A percentile compares a stretch with the other conserved stretches of the same genome.
phyloP scores from a whole-genome alignment of 2,113 vertebrate species.

The Diglossa brunneiventris region DNA sequence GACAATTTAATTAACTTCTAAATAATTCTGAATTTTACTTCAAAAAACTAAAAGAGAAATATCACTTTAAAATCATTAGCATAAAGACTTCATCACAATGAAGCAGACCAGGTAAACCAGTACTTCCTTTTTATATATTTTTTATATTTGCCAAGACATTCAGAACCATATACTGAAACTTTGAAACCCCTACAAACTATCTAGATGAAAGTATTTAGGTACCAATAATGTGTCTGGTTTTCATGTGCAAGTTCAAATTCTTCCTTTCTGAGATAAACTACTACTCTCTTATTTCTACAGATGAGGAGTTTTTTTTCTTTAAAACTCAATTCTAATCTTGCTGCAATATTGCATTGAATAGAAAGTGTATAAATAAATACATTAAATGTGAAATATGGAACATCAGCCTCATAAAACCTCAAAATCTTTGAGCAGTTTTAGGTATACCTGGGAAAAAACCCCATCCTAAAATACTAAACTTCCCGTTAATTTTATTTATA shows the following conservation, averaged over 20 bases:
- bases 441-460: accelerated
- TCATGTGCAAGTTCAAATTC: neutral
- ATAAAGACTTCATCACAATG: neutral
- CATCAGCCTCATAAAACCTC: neutral
- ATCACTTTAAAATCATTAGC: neutral
- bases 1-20: neutral
- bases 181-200: neutral
- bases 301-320: neutral
- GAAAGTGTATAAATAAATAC: neutral
- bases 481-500: neutral
- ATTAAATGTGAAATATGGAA: neutral
- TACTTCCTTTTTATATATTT: neutral
- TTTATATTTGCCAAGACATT: neutral
- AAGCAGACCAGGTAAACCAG: neutral
- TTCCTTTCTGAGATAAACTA: neutral
- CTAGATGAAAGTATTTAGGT: neutral
- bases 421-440: neutral
- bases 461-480: neutral
- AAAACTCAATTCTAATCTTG: neutral
- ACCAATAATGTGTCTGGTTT: neutral
- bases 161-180: neutral
- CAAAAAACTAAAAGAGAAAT: neutral
- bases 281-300: neutral
- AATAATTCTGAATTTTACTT: neutral
- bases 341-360: neutral